Evolutionary conservation across 2,888 invertebrate genomes (phyloP).

Genomic region (Vannuccia rotundouncinata): DNA sequence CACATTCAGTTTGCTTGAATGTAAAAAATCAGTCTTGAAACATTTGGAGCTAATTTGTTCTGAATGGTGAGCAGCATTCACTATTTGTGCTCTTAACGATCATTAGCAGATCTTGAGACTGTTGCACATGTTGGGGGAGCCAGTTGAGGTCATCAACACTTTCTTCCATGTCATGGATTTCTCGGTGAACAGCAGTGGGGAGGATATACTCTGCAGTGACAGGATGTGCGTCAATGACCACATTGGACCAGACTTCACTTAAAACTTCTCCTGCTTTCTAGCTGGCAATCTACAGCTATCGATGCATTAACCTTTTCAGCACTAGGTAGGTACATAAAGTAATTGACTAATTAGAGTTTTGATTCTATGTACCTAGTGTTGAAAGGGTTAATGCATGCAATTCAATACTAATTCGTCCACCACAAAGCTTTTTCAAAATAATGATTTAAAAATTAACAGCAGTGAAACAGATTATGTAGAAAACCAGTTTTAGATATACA

Average conservation of each 20-base stretch:
- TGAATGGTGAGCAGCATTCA: constrained; percentile 1
- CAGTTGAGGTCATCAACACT: too few species aligned
- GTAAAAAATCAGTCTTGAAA: constrained; percentile 7
- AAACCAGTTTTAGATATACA: too few species aligned
- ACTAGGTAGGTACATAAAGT: too few species aligned
- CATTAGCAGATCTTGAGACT: background rate
- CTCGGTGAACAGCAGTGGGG: constrained; percentile 13
- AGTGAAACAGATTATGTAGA: background rate
- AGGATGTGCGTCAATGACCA: constrained; percentile 45
- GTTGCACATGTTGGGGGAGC: background rate
- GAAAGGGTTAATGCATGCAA: background rate
- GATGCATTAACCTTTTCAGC: too few species aligned
- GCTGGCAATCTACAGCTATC: constrained; percentile 65
- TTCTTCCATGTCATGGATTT: constrained; percentile 19
- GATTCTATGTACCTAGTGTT: too few species aligned
- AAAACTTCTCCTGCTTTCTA: constrained; percentile 48
- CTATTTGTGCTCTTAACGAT: background rate
- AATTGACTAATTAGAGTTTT: too few species aligned
- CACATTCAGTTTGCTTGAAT: constrained; percentile 17
- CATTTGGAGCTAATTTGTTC: constrained; percentile 2
- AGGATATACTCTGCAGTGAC: constrained; percentile 37
- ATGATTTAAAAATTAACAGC: background rate
- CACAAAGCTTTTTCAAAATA: background rate
- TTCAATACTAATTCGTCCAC: background rate
- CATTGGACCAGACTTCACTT: constrained; percentile 48